Base-by-base conservation (phyloP, 2,113 vertebrate species). In the Myiozetetes cayanensis region DNA sequence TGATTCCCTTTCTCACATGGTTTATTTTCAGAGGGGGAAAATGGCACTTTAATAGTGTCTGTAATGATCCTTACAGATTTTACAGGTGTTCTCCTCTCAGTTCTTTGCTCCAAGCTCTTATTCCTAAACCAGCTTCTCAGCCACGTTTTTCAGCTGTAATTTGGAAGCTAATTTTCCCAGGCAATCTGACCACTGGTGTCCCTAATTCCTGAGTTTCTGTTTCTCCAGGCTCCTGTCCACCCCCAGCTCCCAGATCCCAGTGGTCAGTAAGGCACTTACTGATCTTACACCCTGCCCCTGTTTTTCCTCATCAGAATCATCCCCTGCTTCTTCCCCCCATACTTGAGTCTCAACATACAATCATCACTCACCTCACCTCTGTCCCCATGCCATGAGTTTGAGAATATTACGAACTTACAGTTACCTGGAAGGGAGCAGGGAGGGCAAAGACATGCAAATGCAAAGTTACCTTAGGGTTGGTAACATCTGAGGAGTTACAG, bases 231-330 rank as follows among this genome's bases (percentile, higher is more conserved):
- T 87, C 6, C 66, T 49, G 22, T 28, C n/a, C 7, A 37, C 46
- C 18, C 66, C 30, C 28, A 31, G 8, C 14, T 67, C 52, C 41
- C 7, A 50, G 23, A 7, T 81, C 17, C 31, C 31, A 61, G 27
- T n/a, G 30, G 4, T 30, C 70, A 85, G 39, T 3, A 63, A 3
- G 11, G 31, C 19, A 61, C 21, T 37, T 37, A 37, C n/a, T 49
- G 76, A 10, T 8, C 44, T 9, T 46, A 46, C 1, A 20, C 10
- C 9, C 14, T 62, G 6, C 3, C 2, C 11, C 6, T 22, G 6
- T 0, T 43, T 70, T 58, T 74, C 74, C 27, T 25, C 23, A 47
- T 28, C 74, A 52, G 8, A 16, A 30, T 30, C 4, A 1, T 33
- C 9, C 14, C 16, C 4, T 43, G 76, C 33, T 79, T 6, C 18